These are phyloP conservation scores for Syncerus caffer DNA, from an alignment of 2,797 vertebrate genomes.

Conservation along the genomic window DNA sequence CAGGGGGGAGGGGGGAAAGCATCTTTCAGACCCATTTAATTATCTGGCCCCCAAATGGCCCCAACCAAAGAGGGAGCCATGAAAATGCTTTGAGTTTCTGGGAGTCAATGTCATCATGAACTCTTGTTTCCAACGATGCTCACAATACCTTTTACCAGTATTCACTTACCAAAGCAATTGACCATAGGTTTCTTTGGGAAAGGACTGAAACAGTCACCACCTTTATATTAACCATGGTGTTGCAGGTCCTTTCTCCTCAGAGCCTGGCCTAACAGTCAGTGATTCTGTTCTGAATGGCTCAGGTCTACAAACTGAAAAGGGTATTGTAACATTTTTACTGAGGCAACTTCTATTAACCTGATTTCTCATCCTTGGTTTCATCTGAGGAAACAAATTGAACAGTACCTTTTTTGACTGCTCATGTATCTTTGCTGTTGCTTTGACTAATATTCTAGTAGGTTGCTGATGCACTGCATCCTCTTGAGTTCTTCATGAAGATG, in stretches of 20 bases:
- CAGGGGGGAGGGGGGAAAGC: no score
- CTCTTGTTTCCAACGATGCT: not conserved
- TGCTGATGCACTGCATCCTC: not conserved
- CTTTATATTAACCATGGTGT: not conserved
- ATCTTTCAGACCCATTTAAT: not conserved
- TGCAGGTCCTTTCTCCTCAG: not conserved
- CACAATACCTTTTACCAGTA: not conserved
- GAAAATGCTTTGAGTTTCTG: not conserved
- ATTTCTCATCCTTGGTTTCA: not conserved
- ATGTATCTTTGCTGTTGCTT: not conserved
- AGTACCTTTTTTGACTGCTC: not conserved
- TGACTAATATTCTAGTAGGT: not conserved
- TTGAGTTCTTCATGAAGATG: not conserved
- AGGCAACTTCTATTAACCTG: not conserved
- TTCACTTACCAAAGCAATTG: not conserved
- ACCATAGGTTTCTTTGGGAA: not conserved
- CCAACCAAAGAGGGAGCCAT: not conserved
- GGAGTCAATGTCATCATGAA: not conserved
- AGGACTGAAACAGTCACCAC: not conserved
- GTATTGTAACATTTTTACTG: not conserved
- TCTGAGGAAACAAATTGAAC: not conserved
- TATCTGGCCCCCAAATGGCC: not conserved
- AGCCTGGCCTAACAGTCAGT: not conserved
- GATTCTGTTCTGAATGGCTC: not conserved
- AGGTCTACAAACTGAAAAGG: not conserved